Evolutionary conservation across 2,888 invertebrate genomes (phyloP).

Genomic region (Agrochola lychnidis): DNA sequence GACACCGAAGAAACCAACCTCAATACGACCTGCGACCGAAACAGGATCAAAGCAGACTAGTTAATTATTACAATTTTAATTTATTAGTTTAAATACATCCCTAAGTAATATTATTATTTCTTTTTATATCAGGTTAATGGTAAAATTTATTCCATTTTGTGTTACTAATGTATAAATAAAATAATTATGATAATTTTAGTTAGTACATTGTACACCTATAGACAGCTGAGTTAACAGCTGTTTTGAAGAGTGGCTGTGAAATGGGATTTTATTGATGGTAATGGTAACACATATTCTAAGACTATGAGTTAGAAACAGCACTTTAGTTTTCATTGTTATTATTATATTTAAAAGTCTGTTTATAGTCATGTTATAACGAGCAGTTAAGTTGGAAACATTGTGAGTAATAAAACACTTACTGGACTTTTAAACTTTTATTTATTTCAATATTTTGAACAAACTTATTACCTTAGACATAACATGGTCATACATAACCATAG

Average conservation of each 20-base stretch:
- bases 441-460: slow-evolving; percentile 46
- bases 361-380: neutral
- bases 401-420: slow-evolving; percentile 43
- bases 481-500: slow-evolving; percentile 2
- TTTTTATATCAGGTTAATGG: neutral
- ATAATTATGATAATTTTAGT: neutral
- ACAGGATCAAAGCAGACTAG: slow-evolving; percentile 75
- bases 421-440: slow-evolving; percentile 51
- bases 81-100: neutral
- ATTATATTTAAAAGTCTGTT: neutral
- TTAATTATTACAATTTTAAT: neutral
- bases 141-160: slow-evolving; percentile 20
- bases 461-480: slow-evolving; percentile 19
- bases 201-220: neutral
- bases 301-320: neutral
- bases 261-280: slow-evolving; percentile 1
- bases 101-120: neutral
- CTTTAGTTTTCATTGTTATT: neutral
- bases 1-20: slow-evolving; percentile 62
- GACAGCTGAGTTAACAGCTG: neutral
- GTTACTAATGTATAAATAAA: neutral
- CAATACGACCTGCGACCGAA: slow-evolving; percentile 48
- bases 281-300: neutral
- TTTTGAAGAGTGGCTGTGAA: slow-evolving; percentile 19
- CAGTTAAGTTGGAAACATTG: neutral